A percentile compares a stretch with the other conserved stretches of the same genome.
phyloP scores from a whole-genome alignment of 2,888 invertebrate genomes.

The Clistopyga incitator region DNA sequence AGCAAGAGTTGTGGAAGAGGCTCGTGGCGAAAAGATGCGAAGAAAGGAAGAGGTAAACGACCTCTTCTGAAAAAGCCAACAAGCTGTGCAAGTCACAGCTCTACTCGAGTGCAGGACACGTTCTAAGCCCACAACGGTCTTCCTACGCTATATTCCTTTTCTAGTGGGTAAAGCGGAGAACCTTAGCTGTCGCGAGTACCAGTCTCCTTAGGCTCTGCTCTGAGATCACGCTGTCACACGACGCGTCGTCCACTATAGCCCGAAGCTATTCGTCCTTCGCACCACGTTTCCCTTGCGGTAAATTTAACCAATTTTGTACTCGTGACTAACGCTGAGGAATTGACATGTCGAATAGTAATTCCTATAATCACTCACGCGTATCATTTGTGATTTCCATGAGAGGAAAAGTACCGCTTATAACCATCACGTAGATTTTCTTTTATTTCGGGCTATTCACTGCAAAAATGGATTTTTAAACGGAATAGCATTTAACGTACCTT shows the following conservation, averaged over 20 bases:
- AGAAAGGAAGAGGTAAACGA: conserved; percentile 60
- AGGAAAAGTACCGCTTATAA: not conserved
- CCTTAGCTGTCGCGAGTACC: not conserved
- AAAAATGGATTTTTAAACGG: no score
- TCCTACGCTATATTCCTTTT: conserved; percentile 15
- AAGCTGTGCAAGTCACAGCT: conserved; percentile 3
- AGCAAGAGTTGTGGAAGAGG: conserved; percentile 18
- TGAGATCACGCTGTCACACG: conserved; percentile 13
- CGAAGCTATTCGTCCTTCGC: not conserved
- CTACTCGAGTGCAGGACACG: conserved; percentile 26
- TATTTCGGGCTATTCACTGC: no score
- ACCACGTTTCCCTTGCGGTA: not conserved
- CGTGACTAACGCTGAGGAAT: not conserved
- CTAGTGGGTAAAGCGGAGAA: conserved; percentile 14
- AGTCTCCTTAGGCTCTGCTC: conserved; percentile 6
- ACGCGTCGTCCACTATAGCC: not conserved
- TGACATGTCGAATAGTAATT: not conserved
- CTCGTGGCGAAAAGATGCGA: conserved; percentile 49
- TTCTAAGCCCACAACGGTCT: conserved; percentile 26
- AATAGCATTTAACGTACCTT: no score
- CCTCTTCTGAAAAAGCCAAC: conserved; percentile 47
- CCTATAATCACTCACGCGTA: not conserved
- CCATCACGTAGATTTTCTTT: no score
- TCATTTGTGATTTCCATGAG: not conserved
- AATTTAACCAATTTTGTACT: not conserved